Base-by-base conservation (phyloP, 2,113 vertebrate genomes). In the Odontesthes bonariensis region DNA sequence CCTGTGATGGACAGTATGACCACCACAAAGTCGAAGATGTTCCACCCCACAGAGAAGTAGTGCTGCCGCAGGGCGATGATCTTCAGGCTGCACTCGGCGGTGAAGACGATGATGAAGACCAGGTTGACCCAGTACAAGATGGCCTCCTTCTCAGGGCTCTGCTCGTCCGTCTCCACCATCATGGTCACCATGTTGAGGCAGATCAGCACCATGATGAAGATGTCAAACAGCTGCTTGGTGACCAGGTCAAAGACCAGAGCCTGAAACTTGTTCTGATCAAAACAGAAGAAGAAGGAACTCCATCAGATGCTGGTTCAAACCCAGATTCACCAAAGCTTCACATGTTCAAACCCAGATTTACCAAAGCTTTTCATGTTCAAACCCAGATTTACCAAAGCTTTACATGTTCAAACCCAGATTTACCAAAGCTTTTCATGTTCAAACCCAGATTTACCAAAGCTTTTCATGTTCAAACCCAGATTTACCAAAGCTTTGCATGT, bases 151-250 rank as follows among this genome's bases (percentile, higher is more conserved):
- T 96, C 90, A 3, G 32, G 0, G 0, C 95, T 97, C 90, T 99
- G 96, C 63, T 98, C 95, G 0, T 97, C 96, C 0, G 98, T 99
- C 90, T 99, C 98, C 16, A 97, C 95, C 97, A 98, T 98, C 98
- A 99, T 98, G 19, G 97, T 98, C 76, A 99, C 92, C 98, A 99
- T 98, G 92, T 99, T 99, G 46, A 99, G 96, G 75, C 96, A 98
- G 82, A 99, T 99, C 80, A 99, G 85, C 66, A 96, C 93, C 98
- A 98, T 99, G 90, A 99, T 98, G 47, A 94, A 86, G 86, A 99
- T 96, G 88, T 99, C 98, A 16, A 99, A 99, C 10, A 91, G 89
- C 92, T 97, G 96, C 77, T 94, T 92, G 10, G 94, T 97, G 65
- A 99, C 96, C 0, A 98, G 86, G 93, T 99, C 97, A 1, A 96